Evolutionary conservation across 1,140 invertebrate genomes (phyloP).

Genomic region (Ceratina australensis): DNA sequence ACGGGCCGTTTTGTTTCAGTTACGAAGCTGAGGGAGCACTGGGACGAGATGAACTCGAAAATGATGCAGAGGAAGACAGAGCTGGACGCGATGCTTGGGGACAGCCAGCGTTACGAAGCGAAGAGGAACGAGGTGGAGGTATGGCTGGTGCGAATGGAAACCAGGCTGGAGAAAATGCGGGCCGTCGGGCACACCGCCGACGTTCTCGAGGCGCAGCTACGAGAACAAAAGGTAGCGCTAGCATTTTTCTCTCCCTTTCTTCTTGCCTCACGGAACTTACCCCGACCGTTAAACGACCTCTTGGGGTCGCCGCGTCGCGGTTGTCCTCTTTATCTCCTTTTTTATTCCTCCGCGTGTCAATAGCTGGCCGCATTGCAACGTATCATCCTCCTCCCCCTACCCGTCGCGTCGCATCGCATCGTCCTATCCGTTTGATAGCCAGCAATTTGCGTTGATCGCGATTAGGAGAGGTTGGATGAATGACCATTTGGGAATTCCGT

Average conservation of each 20-base stretch:
- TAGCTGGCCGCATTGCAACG: neutral
- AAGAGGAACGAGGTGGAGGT: slow-evolving; percentile 92
- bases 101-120: slow-evolving; percentile 93
- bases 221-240: slow-evolving; percentile 91
- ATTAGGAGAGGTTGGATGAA: slow-evolving; percentile 7
- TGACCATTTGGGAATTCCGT: slow-evolving; percentile 16
- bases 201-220: slow-evolving; percentile 92
- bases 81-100: slow-evolving; percentile 92
- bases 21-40: slow-evolving; percentile 90
- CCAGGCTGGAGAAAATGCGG: slow-evolving; percentile 88
- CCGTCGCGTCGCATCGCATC: too few relatives aligned
- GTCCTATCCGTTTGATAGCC: neutral
- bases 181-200: slow-evolving; percentile 93
- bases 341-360: neutral
- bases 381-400: too few relatives aligned
- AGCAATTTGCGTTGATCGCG: slow-evolving; percentile 12
- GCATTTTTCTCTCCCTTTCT: slow-evolving; percentile 35
- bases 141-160: slow-evolving; percentile 93
- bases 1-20: slow-evolving; percentile 81
- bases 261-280: slow-evolving; percentile 3
- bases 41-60: slow-evolving; percentile 91
- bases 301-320: neutral
- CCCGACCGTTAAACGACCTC: slow-evolving; percentile 12
- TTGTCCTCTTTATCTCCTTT: slow-evolving; percentile 24
- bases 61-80: slow-evolving; percentile 91